A percentile compares a stretch with the other conserved stretches of the same genome.
phyloP scores from a whole-genome alignment of 1,140 invertebrate species.

The Oncopodura yosiiana region DNA sequence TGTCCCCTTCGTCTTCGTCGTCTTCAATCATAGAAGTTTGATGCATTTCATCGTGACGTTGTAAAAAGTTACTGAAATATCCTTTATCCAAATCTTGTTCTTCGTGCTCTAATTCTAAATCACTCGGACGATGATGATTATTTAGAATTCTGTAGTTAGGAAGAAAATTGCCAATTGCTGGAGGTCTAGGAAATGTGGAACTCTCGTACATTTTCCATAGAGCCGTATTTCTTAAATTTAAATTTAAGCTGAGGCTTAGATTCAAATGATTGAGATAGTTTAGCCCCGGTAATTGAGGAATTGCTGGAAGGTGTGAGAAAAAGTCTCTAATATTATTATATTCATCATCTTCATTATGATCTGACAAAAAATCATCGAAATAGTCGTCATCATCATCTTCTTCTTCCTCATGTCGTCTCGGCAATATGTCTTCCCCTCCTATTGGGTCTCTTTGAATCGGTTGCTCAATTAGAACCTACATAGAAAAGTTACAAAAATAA shows the following conservation, averaged over 20 bases:
- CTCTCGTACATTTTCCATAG: conserved; percentile 33
- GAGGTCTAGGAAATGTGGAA: too few species aligned
- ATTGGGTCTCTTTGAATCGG: not conserved
- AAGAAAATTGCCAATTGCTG: too few species aligned
- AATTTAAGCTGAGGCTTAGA: conserved; percentile 22
- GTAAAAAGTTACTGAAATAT: too few species aligned
- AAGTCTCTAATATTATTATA: conserved; percentile 18
- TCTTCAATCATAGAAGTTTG: too few species aligned
- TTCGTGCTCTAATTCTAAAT: too few species aligned
- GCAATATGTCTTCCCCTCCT: conserved; percentile 3
- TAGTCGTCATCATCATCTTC: conserved; percentile 1
- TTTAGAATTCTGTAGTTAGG: too few species aligned
- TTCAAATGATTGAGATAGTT: conserved; percentile 29
- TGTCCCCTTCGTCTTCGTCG: too few species aligned
- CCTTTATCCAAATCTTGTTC: too few species aligned
- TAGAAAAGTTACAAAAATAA: conserved; percentile 1
- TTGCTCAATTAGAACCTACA: conserved; percentile 16
- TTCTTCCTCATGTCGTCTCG: not conserved
- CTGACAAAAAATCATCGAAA: not conserved
- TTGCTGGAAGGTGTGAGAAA: conserved; percentile 24
- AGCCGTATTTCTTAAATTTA: conserved; percentile 23
- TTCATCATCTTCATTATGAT: conserved; percentile 4
- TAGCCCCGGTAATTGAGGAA: conserved; percentile 20
- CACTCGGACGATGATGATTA: too few species aligned
- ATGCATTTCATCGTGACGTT: too few species aligned